Evolutionary conservation across 2,888 invertebrate species (phyloP), one percentile per base, ranked within the genome.

Genomic region (Philonicus albiceps): DNA sequence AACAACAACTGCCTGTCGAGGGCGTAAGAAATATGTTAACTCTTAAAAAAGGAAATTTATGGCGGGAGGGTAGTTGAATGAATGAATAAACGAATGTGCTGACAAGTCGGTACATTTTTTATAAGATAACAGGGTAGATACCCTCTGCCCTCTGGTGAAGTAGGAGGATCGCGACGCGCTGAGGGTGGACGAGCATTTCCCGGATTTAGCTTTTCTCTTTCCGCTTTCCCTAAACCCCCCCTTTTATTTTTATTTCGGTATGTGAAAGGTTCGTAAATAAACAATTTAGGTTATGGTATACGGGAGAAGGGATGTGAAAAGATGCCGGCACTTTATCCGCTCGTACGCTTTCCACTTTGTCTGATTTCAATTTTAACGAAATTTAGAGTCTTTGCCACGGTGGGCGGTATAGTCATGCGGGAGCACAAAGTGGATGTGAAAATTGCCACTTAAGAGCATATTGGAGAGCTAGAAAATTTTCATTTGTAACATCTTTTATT

Each of bases 11-110:
- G 64, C 64, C 88, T 87, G 87, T 86, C 87, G 88, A 86, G 88
- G 87, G 87, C 87, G 88, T 88, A 88, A 88, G 88, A 88, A 88
- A 88, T 88, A 87, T 88, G 88, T 88, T 88, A 88, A 88, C 84
- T 84, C 84, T 84, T 84, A 84, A 84, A 85, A 85, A 85, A 75
- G 74, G 31, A 85, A 85, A 85, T 86, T 76, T 86, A 86, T 76
- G 85, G 76, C 76, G 75, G 55, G 85, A 86, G 85, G 85, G 85
- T 86, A 75, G 85, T 86, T 86, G 75, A 80, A 86, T 85, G 85
- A 86, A 86, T 86, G 86, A 85, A 75, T 86, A 64, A 43, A 80
- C 73, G 84, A 87, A 87, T 87, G 86, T 86, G 87, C 86, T 86
- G 87, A 87, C 87, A 87, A 86, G 86, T 86, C 78, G 78, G 80